Conservation (phyloP, 2,888 invertebrate genomes). For the Ophioninae sp. region DNA sequence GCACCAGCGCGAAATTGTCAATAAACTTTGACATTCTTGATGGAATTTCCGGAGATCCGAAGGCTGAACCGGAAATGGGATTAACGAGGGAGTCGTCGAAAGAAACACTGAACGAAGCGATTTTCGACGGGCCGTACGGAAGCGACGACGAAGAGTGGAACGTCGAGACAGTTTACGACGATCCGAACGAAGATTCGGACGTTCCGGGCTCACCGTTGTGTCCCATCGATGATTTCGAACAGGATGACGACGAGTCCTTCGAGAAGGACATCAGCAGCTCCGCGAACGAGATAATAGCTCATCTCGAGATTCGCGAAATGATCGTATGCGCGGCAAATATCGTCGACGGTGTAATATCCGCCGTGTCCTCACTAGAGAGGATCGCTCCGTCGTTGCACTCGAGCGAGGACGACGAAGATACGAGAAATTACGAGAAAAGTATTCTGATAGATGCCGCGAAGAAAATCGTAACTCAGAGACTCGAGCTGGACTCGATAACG, state of each 20-base stretch:
- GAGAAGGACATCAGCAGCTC: constrained; percentile 72
- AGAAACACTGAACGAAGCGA: constrained; percentile 15
- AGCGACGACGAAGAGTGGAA: constrained; percentile 31
- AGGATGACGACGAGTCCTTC: constrained; percentile 72
- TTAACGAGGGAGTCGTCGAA: constrained; percentile 7
- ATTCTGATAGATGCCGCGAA: constrained; percentile 11
- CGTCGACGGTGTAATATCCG: constrained; percentile 69
- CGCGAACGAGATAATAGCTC: constrained; percentile 75
- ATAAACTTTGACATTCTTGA: constrained; percentile 34
- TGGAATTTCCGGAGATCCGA: constrained; percentile 30
- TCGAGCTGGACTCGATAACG: constrained; percentile 22
- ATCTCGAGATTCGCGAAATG: constrained; percentile 70
- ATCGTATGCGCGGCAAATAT: constrained; percentile 66
- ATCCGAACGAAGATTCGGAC: constrained; percentile 69
- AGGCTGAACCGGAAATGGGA: neutral
- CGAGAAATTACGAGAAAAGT: neutral
- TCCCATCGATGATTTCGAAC: constrained; percentile 68
- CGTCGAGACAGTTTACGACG: constrained; percentile 24
- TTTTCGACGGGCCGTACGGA: constrained; percentile 56
- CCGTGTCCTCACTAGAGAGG: constrained; percentile 61
- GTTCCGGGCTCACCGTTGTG: constrained; percentile 70
- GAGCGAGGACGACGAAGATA: neutral
- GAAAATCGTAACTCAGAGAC: constrained; percentile 38
- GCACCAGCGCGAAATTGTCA: constrained; percentile 15
- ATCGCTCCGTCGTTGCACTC: neutral